Conservation (phyloP, 2,888 invertebrate genomes). For the Xestia ashworthii region DNA sequence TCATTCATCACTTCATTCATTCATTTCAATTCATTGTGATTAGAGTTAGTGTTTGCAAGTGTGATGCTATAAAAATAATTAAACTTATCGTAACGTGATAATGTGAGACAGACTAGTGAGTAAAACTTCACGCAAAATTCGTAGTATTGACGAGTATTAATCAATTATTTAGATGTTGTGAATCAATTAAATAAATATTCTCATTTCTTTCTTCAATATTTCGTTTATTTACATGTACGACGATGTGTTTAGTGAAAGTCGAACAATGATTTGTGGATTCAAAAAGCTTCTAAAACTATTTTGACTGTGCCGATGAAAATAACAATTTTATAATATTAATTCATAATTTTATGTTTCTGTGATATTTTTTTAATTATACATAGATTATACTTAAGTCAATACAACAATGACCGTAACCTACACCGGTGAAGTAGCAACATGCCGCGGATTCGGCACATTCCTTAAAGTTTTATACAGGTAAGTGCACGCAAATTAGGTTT, state of each 20-base stretch:
- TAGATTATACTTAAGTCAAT: slow-evolving; percentile 47
- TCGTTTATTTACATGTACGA: slow-evolving; percentile 21
- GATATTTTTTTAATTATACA: slow-evolving; percentile 44
- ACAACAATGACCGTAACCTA: slow-evolving; percentile 95
- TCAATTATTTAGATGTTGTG: not conserved
- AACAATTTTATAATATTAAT: slow-evolving; percentile 8
- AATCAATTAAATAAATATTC: not conserved
- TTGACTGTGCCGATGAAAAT: slow-evolving; percentile 16
- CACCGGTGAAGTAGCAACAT: slow-evolving; percentile 96
- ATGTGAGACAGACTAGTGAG: not conserved
- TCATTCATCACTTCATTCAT: too few relatives aligned
- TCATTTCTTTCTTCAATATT: not conserved
- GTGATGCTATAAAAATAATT: not conserved
- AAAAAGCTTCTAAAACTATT: slow-evolving; percentile 18
- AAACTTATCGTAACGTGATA: slow-evolving; percentile 6
- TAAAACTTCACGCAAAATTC: not conserved
- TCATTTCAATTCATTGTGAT: slow-evolving; percentile 23
- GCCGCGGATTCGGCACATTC: slow-evolving; percentile 96
- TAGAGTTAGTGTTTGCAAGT: slow-evolving; percentile 15
- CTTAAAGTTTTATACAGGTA: slow-evolving; percentile 95
- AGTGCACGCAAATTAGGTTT: slow-evolving; percentile 63
- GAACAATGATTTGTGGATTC: slow-evolving; percentile 29
- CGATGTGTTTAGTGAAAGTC: slow-evolving; percentile 25
- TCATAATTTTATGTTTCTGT: slow-evolving; percentile 47
- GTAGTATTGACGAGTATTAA: slow-evolving; percentile 7